phyloP scores from a whole-genome alignment of 2,113 vertebrate genomes.

The Actenoides lindsayi region DNA sequence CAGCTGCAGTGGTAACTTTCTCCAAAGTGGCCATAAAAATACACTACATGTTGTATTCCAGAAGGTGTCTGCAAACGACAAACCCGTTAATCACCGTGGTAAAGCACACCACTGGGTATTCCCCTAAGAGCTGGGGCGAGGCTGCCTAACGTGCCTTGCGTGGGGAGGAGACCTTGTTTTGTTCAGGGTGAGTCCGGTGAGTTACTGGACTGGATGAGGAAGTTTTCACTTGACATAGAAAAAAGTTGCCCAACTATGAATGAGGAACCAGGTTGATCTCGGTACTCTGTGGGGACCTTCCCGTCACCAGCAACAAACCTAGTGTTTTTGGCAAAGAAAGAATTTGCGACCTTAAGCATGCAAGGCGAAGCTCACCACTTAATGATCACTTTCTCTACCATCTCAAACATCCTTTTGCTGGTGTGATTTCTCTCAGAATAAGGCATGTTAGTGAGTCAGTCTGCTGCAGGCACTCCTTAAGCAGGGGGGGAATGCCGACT shows the following conservation, averaged over 20 bases:
- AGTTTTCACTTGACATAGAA: not conserved
- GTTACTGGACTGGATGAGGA: not conserved
- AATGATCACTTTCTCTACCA: not conserved
- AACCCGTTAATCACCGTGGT: not conserved
- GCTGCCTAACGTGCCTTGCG: fast-evolving
- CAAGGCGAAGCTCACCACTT: not conserved
- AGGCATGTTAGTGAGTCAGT: not conserved
- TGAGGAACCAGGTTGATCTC: not conserved
- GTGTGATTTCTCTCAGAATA: not conserved
- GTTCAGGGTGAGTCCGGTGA: not conserved
- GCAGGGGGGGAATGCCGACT: not conserved
- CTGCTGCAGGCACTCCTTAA: not conserved
- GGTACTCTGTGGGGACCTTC: not conserved
- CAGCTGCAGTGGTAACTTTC: not conserved
- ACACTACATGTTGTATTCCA: not conserved
- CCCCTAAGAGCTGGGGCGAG: fast-evolving
- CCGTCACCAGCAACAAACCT: not conserved
- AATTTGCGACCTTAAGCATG: not conserved
- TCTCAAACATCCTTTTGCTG: not conserved
- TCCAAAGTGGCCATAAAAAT: not conserved
- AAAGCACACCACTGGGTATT: not conserved
- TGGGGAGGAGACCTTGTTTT: not conserved
- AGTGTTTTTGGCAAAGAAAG: not conserved
- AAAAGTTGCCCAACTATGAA: not conserved
- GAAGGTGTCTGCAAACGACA: not conserved